phyloP scores from a whole-genome alignment of 2,113 vertebrate species.

The Saimiri boliviensis region DNA sequence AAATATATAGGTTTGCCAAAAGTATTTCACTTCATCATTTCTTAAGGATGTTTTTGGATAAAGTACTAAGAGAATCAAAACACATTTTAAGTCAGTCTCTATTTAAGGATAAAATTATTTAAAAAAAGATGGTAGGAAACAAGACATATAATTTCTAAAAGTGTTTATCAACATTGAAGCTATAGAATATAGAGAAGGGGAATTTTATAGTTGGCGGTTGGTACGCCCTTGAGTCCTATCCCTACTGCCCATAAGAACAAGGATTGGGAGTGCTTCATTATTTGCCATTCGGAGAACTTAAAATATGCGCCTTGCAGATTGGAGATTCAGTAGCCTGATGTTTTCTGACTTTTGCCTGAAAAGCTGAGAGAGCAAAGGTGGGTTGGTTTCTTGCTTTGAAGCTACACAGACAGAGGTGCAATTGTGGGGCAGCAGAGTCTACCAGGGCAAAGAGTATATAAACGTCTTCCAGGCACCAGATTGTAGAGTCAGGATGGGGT shows the following conservation, averaged over 20 bases:
- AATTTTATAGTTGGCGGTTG: neutral
- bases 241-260: rapidly evolving
- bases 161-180: neutral
- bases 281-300: neutral
- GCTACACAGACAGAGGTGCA: neutral
- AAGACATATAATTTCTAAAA: neutral
- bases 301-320: neutral
- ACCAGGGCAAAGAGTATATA: neutral
- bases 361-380: neutral
- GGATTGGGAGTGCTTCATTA: neutral
- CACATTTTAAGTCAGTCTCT: neutral
- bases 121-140: neutral
- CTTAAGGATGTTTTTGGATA: neutral
- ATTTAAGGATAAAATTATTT: neutral
- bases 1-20: neutral
- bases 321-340: neutral
- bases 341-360: neutral
- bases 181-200: neutral
- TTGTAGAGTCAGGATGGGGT: rapidly evolving
- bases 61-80: neutral
- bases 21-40: neutral
- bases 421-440: no score
- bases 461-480: neutral
- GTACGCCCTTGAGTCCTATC: neutral
- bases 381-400: neutral